phyloP scores from a whole-genome alignment of 2,888 invertebrate species.

The Pammene fasciana region DNA sequence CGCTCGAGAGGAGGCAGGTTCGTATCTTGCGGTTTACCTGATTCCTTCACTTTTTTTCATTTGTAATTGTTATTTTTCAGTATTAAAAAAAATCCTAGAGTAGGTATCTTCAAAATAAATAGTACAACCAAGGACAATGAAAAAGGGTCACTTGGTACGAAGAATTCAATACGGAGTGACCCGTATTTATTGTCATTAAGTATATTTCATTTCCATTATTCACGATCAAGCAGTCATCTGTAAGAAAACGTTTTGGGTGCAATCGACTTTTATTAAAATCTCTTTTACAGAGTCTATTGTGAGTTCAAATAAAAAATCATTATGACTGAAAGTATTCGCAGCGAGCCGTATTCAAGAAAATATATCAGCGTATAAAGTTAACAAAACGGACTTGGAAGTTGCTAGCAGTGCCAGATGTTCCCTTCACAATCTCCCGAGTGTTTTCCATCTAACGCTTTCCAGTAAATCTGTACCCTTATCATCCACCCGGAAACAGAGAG shows the following conservation, averaged over 20 bases:
- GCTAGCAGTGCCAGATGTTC: slow-evolving; percentile 37
- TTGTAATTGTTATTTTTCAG: no score
- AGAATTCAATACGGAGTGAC: no score
- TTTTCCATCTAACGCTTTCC: slow-evolving; percentile 37
- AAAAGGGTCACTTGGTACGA: no score
- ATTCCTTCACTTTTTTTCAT: no score
- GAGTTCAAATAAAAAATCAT: neutral
- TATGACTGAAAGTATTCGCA: slow-evolving; percentile 10
- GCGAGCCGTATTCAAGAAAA: slow-evolving; percentile 29
- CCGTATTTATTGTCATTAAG: no score
- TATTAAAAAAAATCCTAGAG: no score
- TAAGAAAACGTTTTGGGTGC: neutral
- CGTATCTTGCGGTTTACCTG: no score
- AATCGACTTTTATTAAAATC: neutral
- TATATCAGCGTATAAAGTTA: slow-evolving; percentile 39
- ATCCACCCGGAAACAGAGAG: neutral
- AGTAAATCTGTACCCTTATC: slow-evolving; percentile 34
- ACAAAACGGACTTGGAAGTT: slow-evolving; percentile 36
- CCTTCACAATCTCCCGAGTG: slow-evolving; percentile 36
- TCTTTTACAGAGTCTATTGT: neutral
- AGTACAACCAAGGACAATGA: no score
- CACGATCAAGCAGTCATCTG: neutral
- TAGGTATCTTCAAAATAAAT: no score
- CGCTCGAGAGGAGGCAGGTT: no score
- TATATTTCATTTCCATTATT: no score